These are phyloP conservation scores for Gobio gobio DNA, from an alignment of 2,113 vertebrate genomes.

Conservation along the genomic window DNA sequence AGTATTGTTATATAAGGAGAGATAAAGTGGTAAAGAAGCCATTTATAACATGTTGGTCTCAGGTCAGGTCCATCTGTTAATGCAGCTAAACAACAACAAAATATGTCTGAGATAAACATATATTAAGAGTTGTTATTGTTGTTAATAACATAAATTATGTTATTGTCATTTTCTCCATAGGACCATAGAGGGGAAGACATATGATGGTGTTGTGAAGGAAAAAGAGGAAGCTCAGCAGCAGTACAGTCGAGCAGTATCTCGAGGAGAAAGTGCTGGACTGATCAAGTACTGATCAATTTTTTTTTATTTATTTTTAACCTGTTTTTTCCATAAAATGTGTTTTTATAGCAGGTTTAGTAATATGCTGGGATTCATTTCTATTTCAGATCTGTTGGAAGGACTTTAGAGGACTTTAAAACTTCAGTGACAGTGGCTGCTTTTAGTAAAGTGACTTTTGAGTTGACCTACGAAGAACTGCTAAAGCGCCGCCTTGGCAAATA, in stretches of 20 bases:
- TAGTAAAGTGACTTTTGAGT: slow-evolving; percentile 89
- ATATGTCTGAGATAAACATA: not conserved
- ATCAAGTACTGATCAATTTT: too few species aligned
- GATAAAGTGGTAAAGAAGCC: not conserved
- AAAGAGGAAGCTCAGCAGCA: slow-evolving; percentile 87
- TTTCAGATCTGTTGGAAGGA: slow-evolving; percentile 86
- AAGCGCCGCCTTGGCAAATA: slow-evolving; percentile 86
- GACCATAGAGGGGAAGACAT: slow-evolving; percentile 82
- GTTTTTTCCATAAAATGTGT: not conserved
- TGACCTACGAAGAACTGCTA: slow-evolving; percentile 91
- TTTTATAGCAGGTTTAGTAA: not conserved
- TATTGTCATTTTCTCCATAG: slow-evolving; percentile 65
- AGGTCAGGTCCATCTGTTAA: not conserved
- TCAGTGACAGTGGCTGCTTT: slow-evolving; percentile 82
- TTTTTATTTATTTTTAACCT: too few species aligned
- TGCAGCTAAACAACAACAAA: not conserved
- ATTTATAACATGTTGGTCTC: not conserved
- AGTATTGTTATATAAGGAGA: not conserved
- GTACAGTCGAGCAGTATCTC: slow-evolving; percentile 85
- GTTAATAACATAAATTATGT: not conserved
- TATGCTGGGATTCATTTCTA: not conserved
- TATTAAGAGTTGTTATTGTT: not conserved
- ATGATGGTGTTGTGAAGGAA: slow-evolving; percentile 88
- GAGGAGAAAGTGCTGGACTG: slow-evolving; percentile 87
- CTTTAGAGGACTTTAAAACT: slow-evolving; percentile 91